Conservation (phyloP, 1,140 invertebrate species). For the Drosophila arawakana region DNA sequence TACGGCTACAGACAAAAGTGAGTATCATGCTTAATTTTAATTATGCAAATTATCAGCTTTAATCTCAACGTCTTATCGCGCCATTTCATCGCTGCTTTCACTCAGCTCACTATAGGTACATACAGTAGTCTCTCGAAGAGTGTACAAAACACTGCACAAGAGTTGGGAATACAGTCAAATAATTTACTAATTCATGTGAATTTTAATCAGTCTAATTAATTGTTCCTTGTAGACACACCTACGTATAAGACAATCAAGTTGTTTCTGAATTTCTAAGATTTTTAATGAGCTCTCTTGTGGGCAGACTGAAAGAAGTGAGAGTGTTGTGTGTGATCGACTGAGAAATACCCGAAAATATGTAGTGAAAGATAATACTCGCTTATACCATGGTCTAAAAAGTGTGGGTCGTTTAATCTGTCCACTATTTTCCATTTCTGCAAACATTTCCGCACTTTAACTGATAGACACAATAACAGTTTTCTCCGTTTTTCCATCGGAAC, state of each 20-base stretch:
- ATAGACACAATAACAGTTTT: no score
- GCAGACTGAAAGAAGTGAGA: neutral
- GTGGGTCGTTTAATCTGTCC: slow-evolving; percentile 1
- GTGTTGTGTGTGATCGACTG: neutral
- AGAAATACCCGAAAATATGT: neutral
- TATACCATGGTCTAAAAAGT: neutral
- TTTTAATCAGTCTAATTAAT: no score
- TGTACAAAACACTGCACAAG: neutral
- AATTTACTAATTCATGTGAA: neutral
- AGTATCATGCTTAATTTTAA: slow-evolving; percentile 42
- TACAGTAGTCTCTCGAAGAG: neutral
- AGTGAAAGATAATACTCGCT: no score
- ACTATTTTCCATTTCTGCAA: slow-evolving; percentile 16
- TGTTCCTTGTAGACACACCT: neutral
- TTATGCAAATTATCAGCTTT: slow-evolving; percentile 11
- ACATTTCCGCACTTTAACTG: neutral
- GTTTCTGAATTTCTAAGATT: neutral
- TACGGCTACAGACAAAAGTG: slow-evolving; percentile 88
- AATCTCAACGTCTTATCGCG: slow-evolving; percentile 19
- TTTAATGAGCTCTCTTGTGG: no score
- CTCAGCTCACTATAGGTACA: neutral
- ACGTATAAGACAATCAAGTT: slow-evolving; percentile 1
- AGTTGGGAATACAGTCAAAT: slow-evolving; percentile 6
- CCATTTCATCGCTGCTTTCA: slow-evolving; percentile 28
- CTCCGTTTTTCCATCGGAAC: neutral